Evolutionary conservation across 2,113 vertebrate genomes (phyloP).

Genomic region (Brachyistius frenatus): DNA sequence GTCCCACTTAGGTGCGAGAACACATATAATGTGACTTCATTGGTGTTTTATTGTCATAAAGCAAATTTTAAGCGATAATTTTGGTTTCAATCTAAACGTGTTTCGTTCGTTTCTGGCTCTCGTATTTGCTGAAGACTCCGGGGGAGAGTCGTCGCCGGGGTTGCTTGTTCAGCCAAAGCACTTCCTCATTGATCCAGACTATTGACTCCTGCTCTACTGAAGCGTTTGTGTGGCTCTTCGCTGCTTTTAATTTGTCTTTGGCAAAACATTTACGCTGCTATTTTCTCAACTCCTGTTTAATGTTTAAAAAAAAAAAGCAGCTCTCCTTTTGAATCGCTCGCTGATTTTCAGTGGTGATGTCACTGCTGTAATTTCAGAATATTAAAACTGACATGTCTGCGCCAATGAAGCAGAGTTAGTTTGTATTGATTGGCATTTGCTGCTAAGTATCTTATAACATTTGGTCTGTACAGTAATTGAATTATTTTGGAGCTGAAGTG

Average conservation of each 20-base stretch:
- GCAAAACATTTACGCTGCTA: slow-evolving; percentile 49
- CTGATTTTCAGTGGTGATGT: background rate
- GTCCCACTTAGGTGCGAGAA: background rate
- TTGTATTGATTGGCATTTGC: no score
- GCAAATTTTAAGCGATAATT: background rate
- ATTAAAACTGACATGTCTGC: background rate
- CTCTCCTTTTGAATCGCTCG: background rate
- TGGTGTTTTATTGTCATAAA: slow-evolving; percentile 12
- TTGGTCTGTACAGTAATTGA: background rate
- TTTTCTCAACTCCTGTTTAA: slow-evolving; percentile 38
- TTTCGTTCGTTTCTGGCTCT: background rate
- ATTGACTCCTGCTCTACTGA: slow-evolving; percentile 34
- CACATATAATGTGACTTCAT: slow-evolving; percentile 38
- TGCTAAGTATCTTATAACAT: no score
- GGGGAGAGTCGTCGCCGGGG: background rate
- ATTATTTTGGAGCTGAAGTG: background rate
- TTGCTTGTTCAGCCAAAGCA: slow-evolving; percentile 26
- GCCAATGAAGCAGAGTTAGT: background rate
- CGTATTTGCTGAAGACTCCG: background rate
- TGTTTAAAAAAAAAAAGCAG: background rate
- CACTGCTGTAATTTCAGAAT: background rate
- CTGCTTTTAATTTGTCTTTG: slow-evolving; percentile 40
- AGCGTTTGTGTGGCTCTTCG: slow-evolving; percentile 21
- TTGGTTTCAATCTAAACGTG: slow-evolving; percentile 11
- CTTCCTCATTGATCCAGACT: slow-evolving; percentile 21